A percentile compares a stretch with the other conserved stretches of the same genome.
phyloP scores from a whole-genome alignment of 1,140 invertebrate genomes.

The Heterodera schachtii region DNA sequence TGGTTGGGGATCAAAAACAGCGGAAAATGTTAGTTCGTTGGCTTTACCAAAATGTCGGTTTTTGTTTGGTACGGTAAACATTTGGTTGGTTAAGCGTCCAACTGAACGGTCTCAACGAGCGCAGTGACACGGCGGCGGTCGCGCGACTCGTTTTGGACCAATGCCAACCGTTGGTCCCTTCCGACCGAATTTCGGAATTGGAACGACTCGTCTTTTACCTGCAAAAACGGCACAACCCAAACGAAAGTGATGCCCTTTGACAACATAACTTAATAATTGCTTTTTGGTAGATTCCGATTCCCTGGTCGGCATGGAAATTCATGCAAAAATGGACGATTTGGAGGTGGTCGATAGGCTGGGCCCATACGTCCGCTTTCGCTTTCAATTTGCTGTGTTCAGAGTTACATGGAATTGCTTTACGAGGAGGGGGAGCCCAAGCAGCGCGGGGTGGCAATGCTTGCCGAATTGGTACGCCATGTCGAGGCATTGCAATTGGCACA shows the following conservation, averaged over 20 bases:
- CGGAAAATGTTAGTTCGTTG: slow-evolving; percentile 67
- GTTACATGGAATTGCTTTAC: slow-evolving; percentile 93
- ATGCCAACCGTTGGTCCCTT: slow-evolving; percentile 81
- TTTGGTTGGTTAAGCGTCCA: slow-evolving; percentile 72
- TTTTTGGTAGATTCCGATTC: not conserved
- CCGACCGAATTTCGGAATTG: slow-evolving; percentile 80
- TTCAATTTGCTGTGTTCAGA: slow-evolving; percentile 70
- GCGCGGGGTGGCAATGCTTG: slow-evolving; percentile 80
- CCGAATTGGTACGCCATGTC: slow-evolving; percentile 79
- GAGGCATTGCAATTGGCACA: slow-evolving; percentile 91
- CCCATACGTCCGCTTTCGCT: not conserved
- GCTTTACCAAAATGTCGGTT: not conserved
- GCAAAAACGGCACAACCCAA: slow-evolving; percentile 73
- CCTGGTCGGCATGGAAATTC: not conserved
- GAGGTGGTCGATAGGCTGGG: not conserved
- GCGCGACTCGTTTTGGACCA: slow-evolving; percentile 84
- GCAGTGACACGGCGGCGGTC: slow-evolving; percentile 79
- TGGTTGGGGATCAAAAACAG: slow-evolving; percentile 35
- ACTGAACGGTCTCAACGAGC: slow-evolving; percentile 78
- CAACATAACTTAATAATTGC: not conserved
- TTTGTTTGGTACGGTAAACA: slow-evolving; percentile 15
- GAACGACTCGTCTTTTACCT: slow-evolving; percentile 89
- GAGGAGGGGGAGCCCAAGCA: slow-evolving; percentile 89
- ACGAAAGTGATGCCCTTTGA: slow-evolving; percentile 11
- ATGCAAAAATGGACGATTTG: slow-evolving; percentile 16